A percentile compares a stretch with the other conserved stretches of the same genome.
Conservation (phyloP, 2,888 invertebrate species). For the Masnerella sp. region DNA sequence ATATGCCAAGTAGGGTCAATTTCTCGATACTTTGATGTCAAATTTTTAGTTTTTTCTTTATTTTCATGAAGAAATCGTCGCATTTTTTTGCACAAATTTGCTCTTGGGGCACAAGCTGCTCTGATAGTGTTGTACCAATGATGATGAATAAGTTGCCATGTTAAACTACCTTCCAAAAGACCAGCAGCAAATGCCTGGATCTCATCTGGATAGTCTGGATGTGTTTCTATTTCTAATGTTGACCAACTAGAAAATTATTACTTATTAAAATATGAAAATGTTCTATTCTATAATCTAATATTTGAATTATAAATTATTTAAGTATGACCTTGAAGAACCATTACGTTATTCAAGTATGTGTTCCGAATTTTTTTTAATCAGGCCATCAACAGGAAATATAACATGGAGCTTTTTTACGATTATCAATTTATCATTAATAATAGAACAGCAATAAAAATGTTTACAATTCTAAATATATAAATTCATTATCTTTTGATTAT, state of each 20-base stretch:
- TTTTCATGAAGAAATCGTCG: conserved; percentile 83
- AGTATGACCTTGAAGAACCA: too few species aligned
- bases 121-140: conserved; percentile 87
- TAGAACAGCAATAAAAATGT: too few species aligned
- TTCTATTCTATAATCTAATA: too few species aligned
- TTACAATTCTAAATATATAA: too few species aligned
- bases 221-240: conserved; percentile 88
- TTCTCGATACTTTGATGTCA: conserved; percentile 71
- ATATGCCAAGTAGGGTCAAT: conserved; percentile 92
- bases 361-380: too few species aligned
- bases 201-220: conserved; percentile 84
- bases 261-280: too few species aligned
- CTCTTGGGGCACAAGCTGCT: conserved; percentile 71
- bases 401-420: too few species aligned
- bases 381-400: too few species aligned
- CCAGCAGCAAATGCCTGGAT: conserved; percentile 93
- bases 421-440: too few species aligned
- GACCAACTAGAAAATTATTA: conserved; percentile 86
- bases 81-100: conserved; percentile 81
- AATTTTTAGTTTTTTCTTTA: conserved; percentile 79
- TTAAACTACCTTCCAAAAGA: conserved; percentile 88
- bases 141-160: conserved; percentile 88
- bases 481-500: too few species aligned
- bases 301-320: too few species aligned
- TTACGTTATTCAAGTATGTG: too few species aligned